Evolutionary conservation across 2,888 invertebrate genomes (phyloP), one percentile per base, ranked within the genome.

Genomic region (Choristoneura rosaceana): DNA sequence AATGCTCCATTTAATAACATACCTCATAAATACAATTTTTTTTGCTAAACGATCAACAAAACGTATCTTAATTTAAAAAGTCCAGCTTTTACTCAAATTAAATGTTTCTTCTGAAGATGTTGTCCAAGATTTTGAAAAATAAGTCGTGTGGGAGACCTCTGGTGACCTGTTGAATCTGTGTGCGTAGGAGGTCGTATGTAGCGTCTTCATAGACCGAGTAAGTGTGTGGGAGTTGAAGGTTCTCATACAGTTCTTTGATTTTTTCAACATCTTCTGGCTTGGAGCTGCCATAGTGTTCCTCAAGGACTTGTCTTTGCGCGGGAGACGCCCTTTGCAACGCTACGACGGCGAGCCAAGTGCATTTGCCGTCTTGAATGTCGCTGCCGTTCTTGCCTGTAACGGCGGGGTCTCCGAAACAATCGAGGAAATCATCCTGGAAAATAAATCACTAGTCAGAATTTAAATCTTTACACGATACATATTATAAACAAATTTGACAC

Each of bases 321-420:
- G 96, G 94, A 61, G 95, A 95, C 0, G 97, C 97, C 69, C 97
- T 95, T 87, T 98, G 97, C 75, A 99, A 92, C 10, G 99, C 99
- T 0, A 97, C 97, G 0, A 99, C 98, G 1, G 98, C 96, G 45
- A 99, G 92, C 99, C 99, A 99, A 0, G 98, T 96, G 90, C 99
- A 99, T 92, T 99, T 99, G 45, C 99, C 99, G 80, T 99, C 98
- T 90, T 97, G 96, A 79, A 99, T 99, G 85, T 99, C 99, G 0
- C 96, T 97, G 45, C 98, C 98, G 52, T 95, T 93, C 93, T 99
- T 99, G 8, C 99, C 99, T 0, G 97, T 98, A 2, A 97, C 95
- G 9, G 95, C 94, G 15, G 97, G 96, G 86, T 98, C 96, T 0
- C 99, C 99, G 87, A 97, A 99, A 85, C 98, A 98, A 87, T 99